Conservation (phyloP, 2,113 vertebrate genomes). For the Mandrillus leucophaeus region DNA sequence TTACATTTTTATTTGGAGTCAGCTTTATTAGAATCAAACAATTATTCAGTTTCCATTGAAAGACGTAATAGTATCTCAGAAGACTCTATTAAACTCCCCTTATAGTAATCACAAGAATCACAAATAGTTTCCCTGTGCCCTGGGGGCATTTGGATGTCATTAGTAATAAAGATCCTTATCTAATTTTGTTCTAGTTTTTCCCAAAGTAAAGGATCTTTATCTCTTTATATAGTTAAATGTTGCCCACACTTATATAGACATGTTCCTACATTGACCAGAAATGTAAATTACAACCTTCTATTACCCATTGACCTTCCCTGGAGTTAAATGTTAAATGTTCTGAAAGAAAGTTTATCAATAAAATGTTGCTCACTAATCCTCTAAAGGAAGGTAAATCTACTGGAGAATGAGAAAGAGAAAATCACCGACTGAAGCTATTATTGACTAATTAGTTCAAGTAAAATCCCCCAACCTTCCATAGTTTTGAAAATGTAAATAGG, state of each 20-base stretch:
- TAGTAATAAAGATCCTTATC: slow-evolving; percentile 42
- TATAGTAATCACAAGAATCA: slow-evolving; percentile 53
- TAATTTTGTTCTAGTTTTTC: slow-evolving; percentile 15
- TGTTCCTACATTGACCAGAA: slow-evolving; percentile 25
- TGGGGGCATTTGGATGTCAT: slow-evolving; percentile 55
- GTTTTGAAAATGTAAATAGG: slow-evolving; percentile 32
- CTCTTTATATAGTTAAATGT: slow-evolving; percentile 45
- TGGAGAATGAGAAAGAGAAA: slow-evolving; percentile 50
- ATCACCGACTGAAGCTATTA: neutral
- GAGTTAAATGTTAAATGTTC: slow-evolving; percentile 40
- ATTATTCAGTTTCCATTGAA: slow-evolving; percentile 30
- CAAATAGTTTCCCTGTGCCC: neutral
- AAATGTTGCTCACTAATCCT: slow-evolving; percentile 47
- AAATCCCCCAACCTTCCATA: slow-evolving; percentile 6
- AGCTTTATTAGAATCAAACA: slow-evolving; percentile 31
- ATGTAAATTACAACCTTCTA: slow-evolving; percentile 44
- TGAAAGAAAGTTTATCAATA: slow-evolving; percentile 59
- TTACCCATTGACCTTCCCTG: slow-evolving; percentile 52
- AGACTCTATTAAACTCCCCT: slow-evolving; percentile 45
- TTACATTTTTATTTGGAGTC: neutral
- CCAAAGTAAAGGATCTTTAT: slow-evolving; percentile 42
- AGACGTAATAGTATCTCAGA: slow-evolving; percentile 44
- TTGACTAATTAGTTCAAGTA: slow-evolving; percentile 19
- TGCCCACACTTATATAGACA: neutral
- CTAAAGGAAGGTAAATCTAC: slow-evolving; percentile 18